A percentile compares a stretch with the other conserved stretches of the same genome.
These are phyloP conservation scores for Heteropelma amictum DNA, from an alignment of 2,888 invertebrate species.

Conservation along the genomic window DNA sequence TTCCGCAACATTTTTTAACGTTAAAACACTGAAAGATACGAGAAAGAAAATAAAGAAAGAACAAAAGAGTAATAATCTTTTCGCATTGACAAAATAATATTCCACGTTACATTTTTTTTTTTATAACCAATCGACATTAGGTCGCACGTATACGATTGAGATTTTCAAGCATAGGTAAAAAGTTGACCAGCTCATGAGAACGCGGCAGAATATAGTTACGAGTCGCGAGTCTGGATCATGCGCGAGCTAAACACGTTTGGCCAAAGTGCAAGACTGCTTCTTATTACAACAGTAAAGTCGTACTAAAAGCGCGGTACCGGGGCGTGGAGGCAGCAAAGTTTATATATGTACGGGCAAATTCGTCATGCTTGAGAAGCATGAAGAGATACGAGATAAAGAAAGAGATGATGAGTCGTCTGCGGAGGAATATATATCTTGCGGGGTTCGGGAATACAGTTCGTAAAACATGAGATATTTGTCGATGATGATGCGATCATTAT, in stretches of 20 bases:
- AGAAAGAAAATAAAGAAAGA: too few relatives aligned
- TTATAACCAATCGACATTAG: too few relatives aligned
- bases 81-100: too few relatives aligned
- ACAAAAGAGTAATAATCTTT: too few relatives aligned
- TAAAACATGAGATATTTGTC: slow-evolving; percentile 60
- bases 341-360: slow-evolving; percentile 45
- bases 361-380: slow-evolving; percentile 54
- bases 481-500: slow-evolving; percentile 54
- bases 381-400: slow-evolving; percentile 40
- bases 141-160: too few relatives aligned
- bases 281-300: slow-evolving; percentile 14
- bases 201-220: too few relatives aligned
- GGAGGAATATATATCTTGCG: not conserved
- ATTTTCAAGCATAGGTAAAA: too few relatives aligned
- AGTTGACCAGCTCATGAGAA: too few relatives aligned
- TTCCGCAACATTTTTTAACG: too few relatives aligned
- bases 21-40: too few relatives aligned
- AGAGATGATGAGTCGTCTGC: slow-evolving; percentile 2
- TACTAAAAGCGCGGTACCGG: not conserved
- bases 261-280: not conserved
- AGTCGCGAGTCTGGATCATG: not conserved
- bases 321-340: slow-evolving; percentile 8
- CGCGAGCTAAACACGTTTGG: not conserved
- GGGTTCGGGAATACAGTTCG: slow-evolving; percentile 49
- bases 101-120: too few relatives aligned